Evolutionary conservation across 2,113 vertebrate species (phyloP), one percentile per base, ranked within the genome.

Genomic region (Promerops cafer): DNA sequence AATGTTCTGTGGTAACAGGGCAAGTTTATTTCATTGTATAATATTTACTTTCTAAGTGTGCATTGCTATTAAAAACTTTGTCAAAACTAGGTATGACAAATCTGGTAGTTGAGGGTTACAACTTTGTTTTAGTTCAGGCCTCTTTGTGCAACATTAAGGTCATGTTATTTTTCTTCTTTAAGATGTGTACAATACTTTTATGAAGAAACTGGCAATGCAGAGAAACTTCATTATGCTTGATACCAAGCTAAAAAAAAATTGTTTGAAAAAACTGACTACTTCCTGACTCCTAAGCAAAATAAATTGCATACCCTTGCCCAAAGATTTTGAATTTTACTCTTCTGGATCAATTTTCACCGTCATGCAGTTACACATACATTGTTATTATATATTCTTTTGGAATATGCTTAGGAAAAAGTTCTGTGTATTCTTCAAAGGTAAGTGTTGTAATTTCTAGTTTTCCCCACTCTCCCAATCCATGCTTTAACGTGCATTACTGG

Each of bases 381-480:
- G 57, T 90, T 87, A 75, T 44, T 79, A 18, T 63, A 45, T 74
- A n/a, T 87, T 89, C 65, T 82, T 76, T 92, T 92, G 87, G 60
- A 89, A 87, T 84, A 82, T 71, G 83, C 81, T 35, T 94, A 94
- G 90, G 70, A 92, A 93, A 80, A 94, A 60, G 22, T 76, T 93
- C 64, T 94, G n/a, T 89, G 74, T 91, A 69, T 91, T 93, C 83
- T 87, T 92, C 91, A 84, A 60, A 94, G 87, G 83, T 94, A 89
- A 89, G 60, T 92, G 77, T 78, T 94, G 74, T 91, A 92, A 95
- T 94, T 94, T 94, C 80, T 94, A 92, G 89, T 92, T 95, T 94
- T 92, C 90, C 86, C 83, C 72, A 7, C 61, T 95, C 72, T 92
- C 74, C 64, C 24, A 2, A 30, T 95, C 83, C 83, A 52, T 94